A percentile compares a stretch with the other conserved stretches of the same genome.
Evolutionary conservation across 2,797 vertebrate genomes (phyloP).

Genomic region (Mergus octosetaceus): DNA sequence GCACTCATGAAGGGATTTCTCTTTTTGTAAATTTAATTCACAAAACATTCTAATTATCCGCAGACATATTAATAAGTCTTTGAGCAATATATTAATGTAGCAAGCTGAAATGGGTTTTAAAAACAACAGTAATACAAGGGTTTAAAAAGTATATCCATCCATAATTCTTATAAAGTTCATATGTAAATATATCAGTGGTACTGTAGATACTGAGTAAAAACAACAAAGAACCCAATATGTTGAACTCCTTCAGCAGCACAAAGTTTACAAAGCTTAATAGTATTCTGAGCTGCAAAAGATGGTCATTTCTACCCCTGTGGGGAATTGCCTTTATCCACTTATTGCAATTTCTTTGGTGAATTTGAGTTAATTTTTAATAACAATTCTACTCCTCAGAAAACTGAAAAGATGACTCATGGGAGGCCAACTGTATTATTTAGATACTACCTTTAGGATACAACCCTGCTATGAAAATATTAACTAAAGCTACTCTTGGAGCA

Average conservation of each 20-base stretch:
- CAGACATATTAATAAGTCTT: slow-evolving; percentile 18
- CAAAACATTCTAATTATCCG: slow-evolving; percentile 32
- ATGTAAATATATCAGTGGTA: not conserved
- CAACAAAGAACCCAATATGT: accelerated
- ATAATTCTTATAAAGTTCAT: not conserved
- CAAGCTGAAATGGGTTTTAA: slow-evolving; percentile 15
- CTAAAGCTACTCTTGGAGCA: not conserved
- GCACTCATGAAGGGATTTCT: slow-evolving; percentile 20
- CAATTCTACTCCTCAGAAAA: not conserved
- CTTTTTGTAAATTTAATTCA: slow-evolving; percentile 30
- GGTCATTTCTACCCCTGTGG: not conserved
- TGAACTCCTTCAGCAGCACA: not conserved
- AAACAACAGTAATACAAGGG: slow-evolving; percentile 6
- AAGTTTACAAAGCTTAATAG: not conserved
- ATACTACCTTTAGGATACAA: not conserved
- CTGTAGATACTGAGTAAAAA: not conserved
- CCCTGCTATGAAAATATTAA: not conserved
- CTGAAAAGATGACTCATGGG: not conserved
- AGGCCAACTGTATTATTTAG: not conserved
- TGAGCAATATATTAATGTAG: not conserved
- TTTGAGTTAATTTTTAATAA: slow-evolving; percentile 3
- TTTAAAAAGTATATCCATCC: not conserved
- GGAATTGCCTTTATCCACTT: not conserved
- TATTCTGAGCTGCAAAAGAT: not conserved
- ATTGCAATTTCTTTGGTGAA: not conserved